Evolutionary conservation across 2,797 vertebrate genomes (phyloP).

Genomic region (Eidolon dupreanum): DNA sequence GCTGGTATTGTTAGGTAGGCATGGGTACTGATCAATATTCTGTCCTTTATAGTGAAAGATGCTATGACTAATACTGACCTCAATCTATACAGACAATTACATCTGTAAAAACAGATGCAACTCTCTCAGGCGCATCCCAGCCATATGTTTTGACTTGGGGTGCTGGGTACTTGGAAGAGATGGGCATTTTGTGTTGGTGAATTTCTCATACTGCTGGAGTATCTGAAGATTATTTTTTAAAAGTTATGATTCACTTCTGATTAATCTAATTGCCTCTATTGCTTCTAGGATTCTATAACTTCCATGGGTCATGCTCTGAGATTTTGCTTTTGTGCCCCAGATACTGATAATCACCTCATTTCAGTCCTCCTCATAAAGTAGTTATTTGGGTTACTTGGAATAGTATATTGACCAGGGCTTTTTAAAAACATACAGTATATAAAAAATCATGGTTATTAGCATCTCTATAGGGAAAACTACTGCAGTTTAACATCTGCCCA

Average conservation of each 20-base stretch:
- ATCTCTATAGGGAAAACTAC: not conserved
- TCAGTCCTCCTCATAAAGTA: not conserved
- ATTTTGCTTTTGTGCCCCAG: conserved; percentile 32
- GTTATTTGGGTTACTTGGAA: conserved; percentile 25
- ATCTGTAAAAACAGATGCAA: conserved; percentile 57
- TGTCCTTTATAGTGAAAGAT: conserved; percentile 25
- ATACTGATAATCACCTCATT: conserved; percentile 34
- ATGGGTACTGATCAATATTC: conserved; percentile 30
- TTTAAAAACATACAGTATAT: conserved; percentile 45
- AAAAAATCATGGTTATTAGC: conserved; percentile 1
- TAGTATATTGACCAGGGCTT: conserved; percentile 4
- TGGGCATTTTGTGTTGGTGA: not conserved
- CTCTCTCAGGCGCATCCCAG: not conserved
- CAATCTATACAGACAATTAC: conserved; percentile 46
- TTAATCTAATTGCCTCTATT: not conserved
- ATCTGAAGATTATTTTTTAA: conserved; percentile 55
- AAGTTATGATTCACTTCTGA: conserved; percentile 8
- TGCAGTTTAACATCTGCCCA: conserved; percentile 20
- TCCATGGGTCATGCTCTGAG: not conserved
- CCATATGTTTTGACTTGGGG: conserved; percentile 34
- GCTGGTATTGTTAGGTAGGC: conserved; percentile 14
- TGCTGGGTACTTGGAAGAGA: conserved; percentile 28
- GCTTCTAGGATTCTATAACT: conserved; percentile 14
- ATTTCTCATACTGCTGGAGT: not conserved
- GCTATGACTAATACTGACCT: conserved; percentile 39